Evolutionary conservation across 2,113 vertebrate species (phyloP).

Genomic region (Eptesicus fuscus): DNA sequence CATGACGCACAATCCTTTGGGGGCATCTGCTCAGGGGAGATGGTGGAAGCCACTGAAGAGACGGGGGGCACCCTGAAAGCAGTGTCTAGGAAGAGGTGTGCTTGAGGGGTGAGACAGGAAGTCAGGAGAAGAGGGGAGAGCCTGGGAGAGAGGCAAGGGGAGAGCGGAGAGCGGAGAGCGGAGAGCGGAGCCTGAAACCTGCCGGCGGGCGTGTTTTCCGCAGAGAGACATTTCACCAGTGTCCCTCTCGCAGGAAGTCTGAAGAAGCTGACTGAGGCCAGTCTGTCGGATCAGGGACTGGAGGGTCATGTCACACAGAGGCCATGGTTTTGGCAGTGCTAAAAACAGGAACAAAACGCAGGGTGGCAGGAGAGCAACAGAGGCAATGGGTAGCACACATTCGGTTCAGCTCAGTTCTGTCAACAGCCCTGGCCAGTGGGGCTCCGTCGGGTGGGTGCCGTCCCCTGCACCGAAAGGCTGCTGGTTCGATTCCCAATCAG

Average conservation of each 20-base stretch:
- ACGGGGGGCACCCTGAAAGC: not conserved
- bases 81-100: not conserved
- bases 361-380: not conserved
- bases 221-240: not conserved
- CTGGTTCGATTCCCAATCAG: not conserved
- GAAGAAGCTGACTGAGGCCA: not conserved
- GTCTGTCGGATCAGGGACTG: not conserved
- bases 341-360: not conserved
- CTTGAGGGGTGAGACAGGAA: not conserved
- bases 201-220: accelerated
- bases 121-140: not conserved
- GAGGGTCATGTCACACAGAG: too few species aligned
- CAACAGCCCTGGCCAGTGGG: not conserved
- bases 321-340: not conserved
- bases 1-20: too few species aligned
- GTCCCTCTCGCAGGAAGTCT: not conserved
- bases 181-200: not conserved
- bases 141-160: not conserved
- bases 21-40: not conserved
- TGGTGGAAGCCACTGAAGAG: not conserved
- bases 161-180: not conserved
- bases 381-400: not conserved
- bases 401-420: not conserved
- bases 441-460: too few species aligned
- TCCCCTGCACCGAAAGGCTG: not conserved